phyloP scores from a whole-genome alignment of 1,140 invertebrate genomes.

The Hyles vespertilio region DNA sequence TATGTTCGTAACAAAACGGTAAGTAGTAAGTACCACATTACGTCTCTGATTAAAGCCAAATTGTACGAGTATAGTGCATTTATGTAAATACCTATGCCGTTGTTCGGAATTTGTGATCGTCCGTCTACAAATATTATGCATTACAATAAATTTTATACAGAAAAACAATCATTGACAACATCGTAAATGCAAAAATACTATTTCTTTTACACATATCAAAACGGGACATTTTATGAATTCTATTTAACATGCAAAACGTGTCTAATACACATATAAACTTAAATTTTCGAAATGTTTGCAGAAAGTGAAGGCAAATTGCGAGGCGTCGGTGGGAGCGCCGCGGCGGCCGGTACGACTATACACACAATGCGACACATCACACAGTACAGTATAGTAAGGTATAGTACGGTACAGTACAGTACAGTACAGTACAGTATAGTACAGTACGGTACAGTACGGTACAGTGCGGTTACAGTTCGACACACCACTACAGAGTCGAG shows the following conservation, averaged over 20 bases:
- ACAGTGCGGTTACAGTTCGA: no score
- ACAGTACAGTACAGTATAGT: no score
- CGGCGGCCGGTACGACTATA: constrained; percentile 8
- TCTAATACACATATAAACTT: constrained; percentile 16
- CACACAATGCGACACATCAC: no score
- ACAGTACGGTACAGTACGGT: no score
- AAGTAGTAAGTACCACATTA: constrained; percentile 30
- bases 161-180: constrained; percentile 16
- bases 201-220: constrained; percentile 3
- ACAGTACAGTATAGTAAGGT: no score
- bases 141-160: constrained; percentile 18
- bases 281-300: constrained; percentile 15
- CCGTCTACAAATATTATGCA: constrained; percentile 33
- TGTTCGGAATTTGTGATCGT: constrained; percentile 17
- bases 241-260: constrained; percentile 2
- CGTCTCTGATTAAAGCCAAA: constrained; percentile 21
- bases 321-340: constrained; percentile 9
- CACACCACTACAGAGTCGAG: no score
- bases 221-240: no score
- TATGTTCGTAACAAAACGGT: background rate
- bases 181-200: constrained; percentile 44
- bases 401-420: no score
- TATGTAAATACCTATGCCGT: constrained; percentile 12
- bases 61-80: constrained; percentile 14
- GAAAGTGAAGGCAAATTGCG: constrained; percentile 27